Evolutionary conservation across 2,888 invertebrate species (phyloP).

Genomic region (Celastrina argiolus): DNA sequence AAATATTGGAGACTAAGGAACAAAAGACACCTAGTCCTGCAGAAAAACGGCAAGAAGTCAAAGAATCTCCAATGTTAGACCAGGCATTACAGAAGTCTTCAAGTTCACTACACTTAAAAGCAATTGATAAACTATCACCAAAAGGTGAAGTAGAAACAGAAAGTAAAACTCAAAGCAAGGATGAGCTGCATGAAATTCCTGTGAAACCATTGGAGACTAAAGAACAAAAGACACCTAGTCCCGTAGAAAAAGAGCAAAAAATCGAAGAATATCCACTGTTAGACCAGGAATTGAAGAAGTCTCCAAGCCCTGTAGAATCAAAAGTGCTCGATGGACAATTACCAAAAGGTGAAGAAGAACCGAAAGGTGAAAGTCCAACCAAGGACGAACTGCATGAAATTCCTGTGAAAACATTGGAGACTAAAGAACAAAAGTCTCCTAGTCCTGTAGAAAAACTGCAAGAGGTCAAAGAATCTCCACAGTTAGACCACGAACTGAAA

Average conservation of each 20-base stretch:
- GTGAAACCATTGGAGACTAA: background rate
- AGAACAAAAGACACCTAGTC: conserved; percentile 26
- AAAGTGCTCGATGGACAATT: background rate
- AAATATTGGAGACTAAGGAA: background rate
- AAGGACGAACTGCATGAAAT: background rate
- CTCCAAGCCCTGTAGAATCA: conserved; percentile 23
- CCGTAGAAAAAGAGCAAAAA: background rate
- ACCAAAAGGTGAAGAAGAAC: background rate
- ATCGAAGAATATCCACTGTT: background rate
- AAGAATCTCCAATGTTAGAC: background rate
- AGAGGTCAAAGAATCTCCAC: background rate
- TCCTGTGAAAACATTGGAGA: background rate
- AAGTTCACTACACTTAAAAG: conserved; percentile 20
- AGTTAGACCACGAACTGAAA: conserved; percentile 7
- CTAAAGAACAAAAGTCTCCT: conserved; percentile 15
- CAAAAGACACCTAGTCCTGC: conserved; percentile 26
- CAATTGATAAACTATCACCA: background rate
- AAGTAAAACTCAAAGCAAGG: background rate
- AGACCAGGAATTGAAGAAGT: conserved; percentile 10
- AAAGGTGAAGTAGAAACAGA: background rate
- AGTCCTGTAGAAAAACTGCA: conserved; percentile 20
- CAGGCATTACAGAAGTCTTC: conserved; percentile 20
- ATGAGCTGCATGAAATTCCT: background rate
- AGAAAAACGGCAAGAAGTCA: background rate
- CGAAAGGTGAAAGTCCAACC: background rate